Conservation (phyloP, 2,888 invertebrate genomes). For the Pachliopta kotzebuea region DNA sequence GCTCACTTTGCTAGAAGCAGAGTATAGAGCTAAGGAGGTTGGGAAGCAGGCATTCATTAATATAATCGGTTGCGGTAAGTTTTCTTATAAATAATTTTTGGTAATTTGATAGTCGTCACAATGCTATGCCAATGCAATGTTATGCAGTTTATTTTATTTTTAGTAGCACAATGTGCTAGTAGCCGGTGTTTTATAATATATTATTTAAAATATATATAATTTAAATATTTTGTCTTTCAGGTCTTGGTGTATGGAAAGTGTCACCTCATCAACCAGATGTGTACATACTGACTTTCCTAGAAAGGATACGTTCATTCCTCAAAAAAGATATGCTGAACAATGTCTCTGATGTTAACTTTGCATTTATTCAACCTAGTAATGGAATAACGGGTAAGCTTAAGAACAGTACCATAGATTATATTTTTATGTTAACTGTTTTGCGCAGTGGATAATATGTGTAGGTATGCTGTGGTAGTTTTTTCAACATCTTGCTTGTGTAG, state of each 20-base stretch:
- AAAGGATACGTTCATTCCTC: conserved; percentile 78
- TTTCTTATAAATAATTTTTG: conserved; percentile 21
- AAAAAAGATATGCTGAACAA: conserved; percentile 69
- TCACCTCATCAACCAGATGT: conserved; percentile 82
- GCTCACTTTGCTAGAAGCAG: conserved; percentile 82
- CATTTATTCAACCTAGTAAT: conserved; percentile 74
- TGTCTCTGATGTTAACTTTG: conserved; percentile 83
- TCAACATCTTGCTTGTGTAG: too few relatives aligned
- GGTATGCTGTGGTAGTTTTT: too few relatives aligned
- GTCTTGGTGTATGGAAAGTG: conserved; percentile 83
- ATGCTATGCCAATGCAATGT: too few relatives aligned
- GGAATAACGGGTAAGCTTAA: conserved; percentile 45
- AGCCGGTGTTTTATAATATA: too few relatives aligned
- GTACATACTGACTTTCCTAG: conserved; percentile 83
- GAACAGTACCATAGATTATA: too few relatives aligned
- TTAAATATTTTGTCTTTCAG: conserved; percentile 38
- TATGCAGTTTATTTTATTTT: not conserved
- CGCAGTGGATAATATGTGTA: too few relatives aligned
- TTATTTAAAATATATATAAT: too few relatives aligned
- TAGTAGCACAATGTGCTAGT: too few relatives aligned
- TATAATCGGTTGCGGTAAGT: conserved; percentile 82
- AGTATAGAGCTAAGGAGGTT: conserved; percentile 73
- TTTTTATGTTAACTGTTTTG: too few relatives aligned
- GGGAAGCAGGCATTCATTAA: conserved; percentile 81
- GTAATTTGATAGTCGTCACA: too few relatives aligned